Evolutionary conservation across 2,888 invertebrate species (phyloP), one percentile per base, ranked within the genome.

Genomic region (Venustoraphidia nigricollis): DNA sequence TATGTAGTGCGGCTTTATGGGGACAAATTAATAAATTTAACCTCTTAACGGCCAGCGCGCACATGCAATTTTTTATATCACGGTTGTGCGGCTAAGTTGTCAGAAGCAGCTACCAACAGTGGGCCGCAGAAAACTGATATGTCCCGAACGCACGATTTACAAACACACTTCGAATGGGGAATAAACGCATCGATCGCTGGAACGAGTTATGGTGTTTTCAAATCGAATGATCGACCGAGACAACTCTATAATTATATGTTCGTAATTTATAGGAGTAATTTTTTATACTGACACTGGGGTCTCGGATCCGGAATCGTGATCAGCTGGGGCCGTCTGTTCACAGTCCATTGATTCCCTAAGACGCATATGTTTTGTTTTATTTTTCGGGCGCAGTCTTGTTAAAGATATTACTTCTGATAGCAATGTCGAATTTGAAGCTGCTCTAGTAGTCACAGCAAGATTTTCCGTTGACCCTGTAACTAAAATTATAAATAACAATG

Each of bases 331-430:
- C 46, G 62, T 60, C 10, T 40, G 57, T 48, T 70, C 71, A 27
- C 67, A 69, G 55, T 74, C 73, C 45, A 72, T 62, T 51, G 77
- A 76, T 56, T 81, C 82, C 11, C 80, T 66, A 2, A 83, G 63
- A n/a, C 81, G 68, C 1, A 67, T 69, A 55, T 75, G 75, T 34
- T 72, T 69, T 52, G 68, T 59, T 49, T 65, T 64, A 39, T 57
- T 57, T 71, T 71, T 3, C 17, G 69, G 72, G 35, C 74, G 66
- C 58, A 79, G 66, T 59, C 75, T 71, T 10, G 77, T 76, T 53
- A 82, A 61, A 13, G 84, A 86, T 41, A 85, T 82, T 17, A 88
- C 86, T 62, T 89, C 88, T 0, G 87, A 87, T 10, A 88, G 69
- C 9, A 88, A 66, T 0, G 88, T 88, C 41, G 84, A 80, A 14